Base-by-base conservation (phyloP, 2,113 vertebrate species). In the Tachysurus vachellii region DNA sequence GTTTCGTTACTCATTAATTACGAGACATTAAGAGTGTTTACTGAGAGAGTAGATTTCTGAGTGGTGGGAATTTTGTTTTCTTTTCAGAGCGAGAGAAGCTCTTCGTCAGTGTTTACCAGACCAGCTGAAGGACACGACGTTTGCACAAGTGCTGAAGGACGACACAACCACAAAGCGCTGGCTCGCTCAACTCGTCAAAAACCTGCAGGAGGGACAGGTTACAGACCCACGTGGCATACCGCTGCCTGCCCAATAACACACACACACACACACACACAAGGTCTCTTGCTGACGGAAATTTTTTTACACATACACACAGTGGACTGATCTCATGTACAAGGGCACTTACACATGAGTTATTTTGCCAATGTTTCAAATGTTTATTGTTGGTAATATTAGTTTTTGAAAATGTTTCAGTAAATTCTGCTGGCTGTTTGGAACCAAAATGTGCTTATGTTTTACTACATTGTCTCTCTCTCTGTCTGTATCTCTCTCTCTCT, bases 121-220 rank as follows among this genome's bases (percentile, higher is more conserved):
- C 94, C 98, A 99, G 93, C 96, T 99, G 93, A 99, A 99, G 92
- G 98, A 99, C 92, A 97, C 96, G 89, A 99, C 98, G 82, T 99
- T 99, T 0, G 97, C 97, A 91, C 98, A 98, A 94, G 98, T 99
- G 91, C 96, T 99, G 94, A 99, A 99, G 93, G 98, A 99, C 31
- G 98, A 99, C 94, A 98, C 98, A 90, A 99, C 98, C 95, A 99
- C 98, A 16, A 99, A 99, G 93, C 97, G 98, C 93, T 99, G 98
- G 98, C 96, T 99, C 88, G 96, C 97, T 87, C 98, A 99, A 95
- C 95, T 99, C 16, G 97, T 99, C 85, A 99, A 99, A 93, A 99
- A 99, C 94, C 96, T 99, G 89, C 98, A 99, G 89, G 98, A 99
- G 91, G 97, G 97, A 86, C 98, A 99, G 91, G 98, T 99, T 89